phyloP scores from a whole-genome alignment of 2,888 invertebrate genomes.

The Cheilosia scutellata region DNA sequence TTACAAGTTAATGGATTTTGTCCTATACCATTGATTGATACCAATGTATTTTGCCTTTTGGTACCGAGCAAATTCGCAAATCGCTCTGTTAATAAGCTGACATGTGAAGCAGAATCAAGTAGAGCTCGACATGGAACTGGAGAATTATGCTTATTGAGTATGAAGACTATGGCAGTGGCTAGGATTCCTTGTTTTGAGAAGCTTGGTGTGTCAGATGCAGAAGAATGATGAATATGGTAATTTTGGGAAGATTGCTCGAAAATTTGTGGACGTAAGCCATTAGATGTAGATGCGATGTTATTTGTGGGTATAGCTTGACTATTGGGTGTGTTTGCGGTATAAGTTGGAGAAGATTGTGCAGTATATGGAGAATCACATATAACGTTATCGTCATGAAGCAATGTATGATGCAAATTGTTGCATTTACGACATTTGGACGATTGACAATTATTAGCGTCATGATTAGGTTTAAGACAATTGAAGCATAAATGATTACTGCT shows the following conservation, averaged over 20 bases:
- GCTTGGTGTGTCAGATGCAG: background rate
- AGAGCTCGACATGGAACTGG: slow-evolving; percentile 19
- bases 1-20: background rate
- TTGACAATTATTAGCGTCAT: slow-evolving; percentile 6
- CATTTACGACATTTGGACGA: background rate
- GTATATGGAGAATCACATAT: background rate
- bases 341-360: slow-evolving; percentile 6
- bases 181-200: background rate
- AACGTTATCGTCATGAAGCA: slow-evolving; percentile 16
- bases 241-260: background rate
- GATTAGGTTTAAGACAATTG: slow-evolving; percentile 1
- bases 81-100: slow-evolving; percentile 21
- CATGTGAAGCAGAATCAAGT: slow-evolving; percentile 14
- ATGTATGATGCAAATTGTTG: slow-evolving; percentile 9
- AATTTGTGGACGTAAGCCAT: background rate
- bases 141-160: slow-evolving; percentile 1
- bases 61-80: slow-evolving; percentile 1
- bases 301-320: background rate
- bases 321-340: background rate
- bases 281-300: background rate
- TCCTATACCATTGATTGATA: slow-evolving; percentile 6
- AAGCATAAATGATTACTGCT: background rate
- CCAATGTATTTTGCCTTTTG: background rate
- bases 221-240: slow-evolving; percentile 17
- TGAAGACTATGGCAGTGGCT: slow-evolving; percentile 4